Evolutionary conservation across 2,888 invertebrate genomes (phyloP).

Genomic region (Sussaba pulchella): DNA sequence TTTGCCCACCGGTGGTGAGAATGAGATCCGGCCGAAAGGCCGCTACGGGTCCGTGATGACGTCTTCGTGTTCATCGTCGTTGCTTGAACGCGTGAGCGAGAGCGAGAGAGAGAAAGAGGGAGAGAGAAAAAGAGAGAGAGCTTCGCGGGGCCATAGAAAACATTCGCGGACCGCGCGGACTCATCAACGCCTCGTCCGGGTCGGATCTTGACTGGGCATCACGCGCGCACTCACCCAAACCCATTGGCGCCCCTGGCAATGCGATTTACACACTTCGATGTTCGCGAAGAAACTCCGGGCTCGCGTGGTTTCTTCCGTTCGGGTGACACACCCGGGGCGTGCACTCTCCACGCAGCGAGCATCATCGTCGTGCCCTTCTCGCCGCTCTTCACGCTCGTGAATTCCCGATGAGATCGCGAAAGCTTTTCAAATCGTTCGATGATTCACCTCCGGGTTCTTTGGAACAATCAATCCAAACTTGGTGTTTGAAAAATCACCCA

Average conservation of each 20-base stretch:
- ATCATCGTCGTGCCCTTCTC: conserved; percentile 50
- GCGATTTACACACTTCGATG: conserved; percentile 82
- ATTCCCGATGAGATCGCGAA: conserved; percentile 8
- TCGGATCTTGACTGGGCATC: conserved; percentile 46
- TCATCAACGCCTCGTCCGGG: conserved; percentile 80
- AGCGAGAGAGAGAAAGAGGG: too few species aligned
- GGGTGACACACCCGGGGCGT: conserved; percentile 58
- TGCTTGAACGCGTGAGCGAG: conserved; percentile 49
- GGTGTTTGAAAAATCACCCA: neutral
- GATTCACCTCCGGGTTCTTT: too few species aligned
- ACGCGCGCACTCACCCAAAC: conserved; percentile 69
- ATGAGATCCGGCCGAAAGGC: conserved; percentile 71
- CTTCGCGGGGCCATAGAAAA: conserved; percentile 77
- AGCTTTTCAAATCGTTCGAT: neutral
- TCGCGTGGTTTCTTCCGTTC: conserved; percentile 45
- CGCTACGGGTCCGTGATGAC: conserved; percentile 43
- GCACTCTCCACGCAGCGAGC: conserved; percentile 53
- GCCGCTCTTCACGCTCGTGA: conserved; percentile 6
- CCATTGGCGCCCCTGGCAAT: conserved; percentile 82
- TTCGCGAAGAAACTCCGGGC: conserved; percentile 71
- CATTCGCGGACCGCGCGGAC: conserved; percentile 80
- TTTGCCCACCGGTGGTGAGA: conserved; percentile 73
- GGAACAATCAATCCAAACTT: neutral
- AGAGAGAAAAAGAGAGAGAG: too few species aligned
- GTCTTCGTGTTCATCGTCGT: conserved; percentile 44